phyloP scores from a whole-genome alignment of 2,797 vertebrate species.

The Paguma larvata region DNA sequence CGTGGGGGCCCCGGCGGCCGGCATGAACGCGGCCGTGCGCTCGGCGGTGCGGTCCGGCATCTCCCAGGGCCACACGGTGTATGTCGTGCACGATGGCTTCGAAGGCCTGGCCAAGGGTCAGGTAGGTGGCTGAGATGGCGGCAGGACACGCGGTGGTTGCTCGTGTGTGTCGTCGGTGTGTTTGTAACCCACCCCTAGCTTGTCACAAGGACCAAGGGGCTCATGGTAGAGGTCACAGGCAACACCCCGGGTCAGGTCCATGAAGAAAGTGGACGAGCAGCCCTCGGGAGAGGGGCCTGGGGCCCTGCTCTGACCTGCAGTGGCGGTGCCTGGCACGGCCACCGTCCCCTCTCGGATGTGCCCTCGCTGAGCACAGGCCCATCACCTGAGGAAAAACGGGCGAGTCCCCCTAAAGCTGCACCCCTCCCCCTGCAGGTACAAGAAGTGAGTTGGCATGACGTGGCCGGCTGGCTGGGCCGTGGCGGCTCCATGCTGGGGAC shows the following conservation, averaged over 20 bases:
- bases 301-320: not conserved
- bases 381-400: not conserved
- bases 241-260: not conserved
- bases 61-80: slow-evolving; percentile 94
- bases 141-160: too few relatives aligned
- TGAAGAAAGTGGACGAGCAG: fast-evolving
- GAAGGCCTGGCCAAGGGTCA: slow-evolving; percentile 94
- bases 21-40: slow-evolving; percentile 96
- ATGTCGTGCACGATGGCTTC: slow-evolving; percentile 93
- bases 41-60: slow-evolving; percentile 94
- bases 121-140: slow-evolving; percentile 84
- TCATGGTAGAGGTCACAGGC: fast-evolving
- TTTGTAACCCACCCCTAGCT: fast-evolving
- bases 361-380: not conserved
- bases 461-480: slow-evolving; percentile 97
- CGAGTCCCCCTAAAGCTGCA: fast-evolving
- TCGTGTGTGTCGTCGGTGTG: too few relatives aligned
- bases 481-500: slow-evolving; percentile 97
- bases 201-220: fast-evolving
- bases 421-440: slow-evolving; percentile 87
- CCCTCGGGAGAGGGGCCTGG: not conserved
- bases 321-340: not conserved
- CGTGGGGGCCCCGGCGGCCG: slow-evolving; percentile 95
- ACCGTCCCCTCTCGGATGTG: fast-evolving
- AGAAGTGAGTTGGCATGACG: slow-evolving; percentile 93